Evolutionary conservation across 2,888 invertebrate genomes (phyloP).

Genomic region (Apoda limacodes): DNA sequence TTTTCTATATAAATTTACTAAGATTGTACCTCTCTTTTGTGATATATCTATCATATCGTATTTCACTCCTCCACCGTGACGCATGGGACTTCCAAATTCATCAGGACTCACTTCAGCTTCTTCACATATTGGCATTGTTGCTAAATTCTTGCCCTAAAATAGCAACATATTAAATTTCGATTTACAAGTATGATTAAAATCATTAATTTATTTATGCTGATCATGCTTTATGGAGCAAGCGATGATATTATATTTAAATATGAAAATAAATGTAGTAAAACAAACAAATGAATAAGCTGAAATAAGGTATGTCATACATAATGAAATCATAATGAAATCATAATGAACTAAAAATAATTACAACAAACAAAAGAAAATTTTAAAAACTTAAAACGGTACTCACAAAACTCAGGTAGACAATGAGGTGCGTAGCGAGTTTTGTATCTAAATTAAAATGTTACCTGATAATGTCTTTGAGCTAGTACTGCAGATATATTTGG

Average conservation of each 20-base stretch:
- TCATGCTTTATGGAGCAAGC: too few species aligned
- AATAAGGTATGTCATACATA: slow-evolving; percentile 9
- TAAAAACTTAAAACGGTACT: slow-evolving; percentile 53
- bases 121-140: slow-evolving; percentile 74
- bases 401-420: slow-evolving; percentile 54
- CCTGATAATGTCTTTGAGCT: slow-evolving; percentile 71
- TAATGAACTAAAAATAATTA: slow-evolving; percentile 10
- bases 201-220: too few species aligned
- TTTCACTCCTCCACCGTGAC: slow-evolving; percentile 48
- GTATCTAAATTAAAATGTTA: slow-evolving; percentile 33
- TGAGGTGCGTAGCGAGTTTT: slow-evolving; percentile 27
- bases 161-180: neutral
- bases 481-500: slow-evolving; percentile 77
- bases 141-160: slow-evolving; percentile 67
- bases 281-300: slow-evolving; percentile 16
- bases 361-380: slow-evolving; percentile 26
- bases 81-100: slow-evolving; percentile 67
- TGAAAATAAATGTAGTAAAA: slow-evolving; percentile 20
- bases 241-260: too few species aligned
- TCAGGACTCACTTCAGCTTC: slow-evolving; percentile 73
- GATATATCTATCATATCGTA: slow-evolving; percentile 65
- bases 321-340: slow-evolving; percentile 16
- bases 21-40: slow-evolving; percentile 67
- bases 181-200: neutral
- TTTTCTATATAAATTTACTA: neutral